phyloP scores from a whole-genome alignment of 2,888 invertebrate genomes.

The Limnephilus rhombicus region DNA sequence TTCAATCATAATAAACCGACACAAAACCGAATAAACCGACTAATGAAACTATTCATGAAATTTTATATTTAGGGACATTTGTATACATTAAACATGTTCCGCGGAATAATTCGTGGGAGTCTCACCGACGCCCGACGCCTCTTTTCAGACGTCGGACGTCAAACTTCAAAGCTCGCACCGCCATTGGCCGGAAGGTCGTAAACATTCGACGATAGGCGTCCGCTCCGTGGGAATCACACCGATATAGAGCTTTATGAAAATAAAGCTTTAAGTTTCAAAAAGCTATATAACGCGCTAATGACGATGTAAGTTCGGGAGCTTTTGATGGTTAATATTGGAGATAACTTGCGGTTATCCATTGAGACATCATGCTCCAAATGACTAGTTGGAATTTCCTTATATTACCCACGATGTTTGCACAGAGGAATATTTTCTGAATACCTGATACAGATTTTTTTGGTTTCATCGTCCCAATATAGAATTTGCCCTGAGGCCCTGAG shows the following conservation, averaged over 20 bases:
- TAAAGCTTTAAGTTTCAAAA: not conserved
- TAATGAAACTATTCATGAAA: not conserved
- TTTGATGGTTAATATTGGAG: not conserved
- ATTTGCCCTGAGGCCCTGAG: no score
- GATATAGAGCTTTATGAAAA: conserved; percentile 23
- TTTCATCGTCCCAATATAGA: no score
- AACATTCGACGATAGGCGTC: conserved; percentile 53
- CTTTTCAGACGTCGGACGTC: conserved; percentile 39
- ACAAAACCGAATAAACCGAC: not conserved
- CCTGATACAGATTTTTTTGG: not conserved
- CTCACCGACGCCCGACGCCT: not conserved
- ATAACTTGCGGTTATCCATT: not conserved
- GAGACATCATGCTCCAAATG: not conserved
- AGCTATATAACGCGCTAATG: not conserved
- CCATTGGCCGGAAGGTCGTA: conserved; percentile 58
- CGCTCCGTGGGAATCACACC: conserved; percentile 40
- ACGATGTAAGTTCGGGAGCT: not conserved
- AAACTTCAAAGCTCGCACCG: conserved; percentile 54
- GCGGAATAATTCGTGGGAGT: conserved; percentile 18
- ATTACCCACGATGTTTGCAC: not conserved
- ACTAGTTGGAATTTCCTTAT: not conserved
- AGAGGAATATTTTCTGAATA: not conserved
- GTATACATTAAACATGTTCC: not conserved
- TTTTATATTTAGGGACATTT: conserved; percentile 21
- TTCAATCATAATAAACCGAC: not conserved